Evolutionary conservation across 2,113 vertebrate genomes (phyloP), one percentile per base, ranked within the genome.

Genomic region (Vanacampus margaritifer): DNA sequence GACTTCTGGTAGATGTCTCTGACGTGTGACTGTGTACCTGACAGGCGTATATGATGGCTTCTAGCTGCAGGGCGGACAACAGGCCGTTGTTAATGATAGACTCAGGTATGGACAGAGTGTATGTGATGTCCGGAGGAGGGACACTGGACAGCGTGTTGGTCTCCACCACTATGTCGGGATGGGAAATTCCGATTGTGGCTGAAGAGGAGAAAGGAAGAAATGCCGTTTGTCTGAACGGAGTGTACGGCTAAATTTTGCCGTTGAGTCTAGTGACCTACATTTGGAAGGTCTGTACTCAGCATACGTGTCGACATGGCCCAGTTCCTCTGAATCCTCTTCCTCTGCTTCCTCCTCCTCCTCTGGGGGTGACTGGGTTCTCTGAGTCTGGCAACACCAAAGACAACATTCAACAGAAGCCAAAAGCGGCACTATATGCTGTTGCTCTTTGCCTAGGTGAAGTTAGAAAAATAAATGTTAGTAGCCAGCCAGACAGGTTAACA

Each of bases 111-210:
- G 94, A 93, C 12, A 99, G 92, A n/a, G 82, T 85, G 77, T 99
- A 98, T 68, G 93, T 96, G 87, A 99, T 90, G 85, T 98, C 94
- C 0, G 97, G 97, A 0, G 97, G 97, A 3, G 97, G 97, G 9
- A 99, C 96, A 0, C 97, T 99, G 79, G 96, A 98, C 2, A 99
- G 88, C 0, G 97, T 99, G 91, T 95, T 99, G 0, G 97, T 98
- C 84, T 99, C 97, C 60, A 99, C 97, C 69, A 99, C 97, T 0
- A 94, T 94, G 89, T 99, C 97, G 0, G 97, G 97, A 81, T 99
- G 96, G 68, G 95, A 95, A 80, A 92, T 95, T 79, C 97, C 97
- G 32, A 98, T 91, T 76, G 94, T 98, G 76, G 94, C 97, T 99
- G 84, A 12, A 39, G 54, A 57, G 50, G 54, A 37, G 19, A 50